phyloP scores from a whole-genome alignment of 1,140 invertebrate genomes.

The Aethina tumida region DNA sequence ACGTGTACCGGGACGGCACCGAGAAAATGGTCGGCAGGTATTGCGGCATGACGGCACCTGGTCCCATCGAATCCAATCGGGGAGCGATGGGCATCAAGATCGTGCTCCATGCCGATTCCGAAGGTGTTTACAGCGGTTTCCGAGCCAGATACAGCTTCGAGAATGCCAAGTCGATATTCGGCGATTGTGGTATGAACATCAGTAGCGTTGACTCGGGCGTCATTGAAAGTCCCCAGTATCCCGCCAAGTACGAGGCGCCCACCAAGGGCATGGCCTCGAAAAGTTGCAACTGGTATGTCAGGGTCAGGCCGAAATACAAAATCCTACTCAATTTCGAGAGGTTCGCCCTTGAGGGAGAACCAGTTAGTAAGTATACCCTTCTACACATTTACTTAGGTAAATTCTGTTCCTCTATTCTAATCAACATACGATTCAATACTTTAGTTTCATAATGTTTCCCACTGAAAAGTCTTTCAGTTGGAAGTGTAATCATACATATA shows the following conservation, averaged over 20 bases:
- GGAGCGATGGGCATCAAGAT: constrained; percentile 75
- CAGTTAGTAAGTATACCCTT: constrained; percentile 49
- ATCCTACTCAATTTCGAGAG: constrained; percentile 79
- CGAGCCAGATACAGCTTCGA: constrained; percentile 81
- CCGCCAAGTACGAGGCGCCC: constrained; percentile 73
- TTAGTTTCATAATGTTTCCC: too few relatives aligned
- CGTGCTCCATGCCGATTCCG: constrained; percentile 71
- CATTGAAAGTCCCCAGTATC: constrained; percentile 77
- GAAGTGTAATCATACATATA: too few relatives aligned
- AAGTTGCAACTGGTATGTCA: constrained; percentile 89
- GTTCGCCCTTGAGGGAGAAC: constrained; percentile 84
- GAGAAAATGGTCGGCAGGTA: constrained; percentile 78
- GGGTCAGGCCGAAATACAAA: constrained; percentile 66
- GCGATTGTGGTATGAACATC: constrained; percentile 82
- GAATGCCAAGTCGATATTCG: constrained; percentile 74
- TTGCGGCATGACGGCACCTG: constrained; percentile 74
- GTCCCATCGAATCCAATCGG: constrained; percentile 80
- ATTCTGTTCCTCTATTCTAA: constrained; percentile 35
- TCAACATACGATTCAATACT: too few relatives aligned
- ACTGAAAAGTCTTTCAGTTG: too few relatives aligned
- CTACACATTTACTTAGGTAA: neutral
- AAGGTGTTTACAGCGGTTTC: constrained; percentile 81
- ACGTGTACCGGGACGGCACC: constrained; percentile 67
- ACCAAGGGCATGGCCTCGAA: constrained; percentile 61
- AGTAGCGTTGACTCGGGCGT: constrained; percentile 73